phyloP scores from a whole-genome alignment of 2,113 vertebrate genomes.

The Protobothrops flavoviridis region DNA sequence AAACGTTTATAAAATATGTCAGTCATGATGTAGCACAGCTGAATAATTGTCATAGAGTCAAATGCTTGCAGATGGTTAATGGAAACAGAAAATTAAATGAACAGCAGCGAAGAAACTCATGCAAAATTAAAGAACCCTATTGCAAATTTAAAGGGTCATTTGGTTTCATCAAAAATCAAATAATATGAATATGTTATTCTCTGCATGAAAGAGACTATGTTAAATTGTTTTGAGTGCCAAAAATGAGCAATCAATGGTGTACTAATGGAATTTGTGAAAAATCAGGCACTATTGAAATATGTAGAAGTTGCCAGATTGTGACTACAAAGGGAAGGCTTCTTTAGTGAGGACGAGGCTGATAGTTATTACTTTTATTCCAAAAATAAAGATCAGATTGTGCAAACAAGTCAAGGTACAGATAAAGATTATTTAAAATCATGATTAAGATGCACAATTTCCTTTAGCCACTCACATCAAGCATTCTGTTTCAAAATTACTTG shows the following conservation, averaged over 20 bases:
- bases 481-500: not conserved
- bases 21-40: constrained; percentile 74
- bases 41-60: constrained; percentile 76
- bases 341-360: not conserved
- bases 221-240: constrained; percentile 75
- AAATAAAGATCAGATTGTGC: constrained; percentile 26
- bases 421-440: constrained; percentile 8
- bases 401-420: not conserved
- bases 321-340: constrained; percentile 25
- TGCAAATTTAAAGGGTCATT: constrained; percentile 78
- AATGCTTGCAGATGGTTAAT: constrained; percentile 79
- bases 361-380: constrained; percentile 44
- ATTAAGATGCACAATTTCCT: constrained; percentile 36
- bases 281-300: constrained; percentile 67
- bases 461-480: not conserved
- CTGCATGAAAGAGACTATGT: constrained; percentile 69
- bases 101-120: constrained; percentile 77
- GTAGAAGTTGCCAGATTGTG: constrained; percentile 46
- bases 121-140: constrained; percentile 76
- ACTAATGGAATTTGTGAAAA: constrained; percentile 75
- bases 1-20: constrained; percentile 71
- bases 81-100: constrained; percentile 79
- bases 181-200: constrained; percentile 76
- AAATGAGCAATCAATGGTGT: constrained; percentile 73
- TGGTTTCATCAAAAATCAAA: constrained; percentile 78